These are phyloP conservation scores for Hippoglossus hippoglossus DNA, from an alignment of 2,797 vertebrate species.

Conservation along the genomic window DNA sequence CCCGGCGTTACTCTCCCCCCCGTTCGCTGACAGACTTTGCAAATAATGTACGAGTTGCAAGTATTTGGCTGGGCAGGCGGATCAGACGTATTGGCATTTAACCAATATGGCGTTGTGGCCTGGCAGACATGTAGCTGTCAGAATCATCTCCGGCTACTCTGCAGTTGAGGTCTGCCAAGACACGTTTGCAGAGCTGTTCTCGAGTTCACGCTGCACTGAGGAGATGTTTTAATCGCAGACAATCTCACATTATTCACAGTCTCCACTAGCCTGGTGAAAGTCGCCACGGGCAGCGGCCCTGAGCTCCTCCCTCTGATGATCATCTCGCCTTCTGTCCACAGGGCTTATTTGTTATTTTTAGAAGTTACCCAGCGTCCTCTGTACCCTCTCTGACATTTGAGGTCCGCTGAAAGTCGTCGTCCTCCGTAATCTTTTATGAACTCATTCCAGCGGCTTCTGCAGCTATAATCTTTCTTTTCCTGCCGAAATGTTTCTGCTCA, in stretches of 20 bases:
- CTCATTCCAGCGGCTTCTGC: neutral
- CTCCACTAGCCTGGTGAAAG: conserved; percentile 9
- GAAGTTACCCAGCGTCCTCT: conserved; percentile 11
- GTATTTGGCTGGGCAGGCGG: conserved; percentile 3
- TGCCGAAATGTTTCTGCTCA: neutral
- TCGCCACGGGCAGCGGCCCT: conserved; percentile 3
- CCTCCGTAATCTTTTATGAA: neutral
- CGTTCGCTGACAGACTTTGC: conserved; percentile 29
- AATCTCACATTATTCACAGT: conserved; percentile 2
- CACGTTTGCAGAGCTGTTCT: conserved; percentile 13
- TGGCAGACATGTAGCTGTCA: conserved; percentile 54
- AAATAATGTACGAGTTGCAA: conserved; percentile 27
- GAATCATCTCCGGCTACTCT: conserved; percentile 20
- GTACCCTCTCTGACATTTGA: conserved; percentile 23
- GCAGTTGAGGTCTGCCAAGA: conserved; percentile 36
- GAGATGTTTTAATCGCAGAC: conserved; percentile 38
- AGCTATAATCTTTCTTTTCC: neutral
- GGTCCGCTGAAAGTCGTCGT: conserved; percentile 48
- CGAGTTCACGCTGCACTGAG: conserved; percentile 12
- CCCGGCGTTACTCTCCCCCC: conserved; percentile 11
- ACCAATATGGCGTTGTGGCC: conserved; percentile 26
- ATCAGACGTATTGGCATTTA: conserved; percentile 38
- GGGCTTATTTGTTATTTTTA: conserved; percentile 38
- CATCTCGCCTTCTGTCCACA: conserved; percentile 20
- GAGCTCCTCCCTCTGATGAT: conserved; percentile 25